Percentiles rank a stretch among this genome's conserved stretches.
phyloP scores from a whole-genome alignment of 2,888 invertebrate genomes.

The Hylaea fasciaria region DNA sequence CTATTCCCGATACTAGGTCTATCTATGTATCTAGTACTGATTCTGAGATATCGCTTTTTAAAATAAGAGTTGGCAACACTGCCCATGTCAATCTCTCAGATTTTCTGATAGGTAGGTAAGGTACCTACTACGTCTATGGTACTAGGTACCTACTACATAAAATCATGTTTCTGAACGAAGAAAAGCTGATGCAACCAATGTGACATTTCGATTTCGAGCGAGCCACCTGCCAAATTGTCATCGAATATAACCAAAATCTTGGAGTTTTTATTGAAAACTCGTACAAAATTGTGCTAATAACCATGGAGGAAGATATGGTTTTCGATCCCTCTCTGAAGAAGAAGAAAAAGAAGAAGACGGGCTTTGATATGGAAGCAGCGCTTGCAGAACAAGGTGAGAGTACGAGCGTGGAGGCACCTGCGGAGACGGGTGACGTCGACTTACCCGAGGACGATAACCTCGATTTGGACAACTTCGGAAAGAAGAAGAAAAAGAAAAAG shows the following conservation, averaged over 20 bases:
- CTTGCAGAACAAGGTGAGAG: constrained; percentile 86
- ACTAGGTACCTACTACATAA: no score
- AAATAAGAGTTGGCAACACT: no score
- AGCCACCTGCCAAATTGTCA: constrained; percentile 59
- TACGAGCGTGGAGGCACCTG: constrained; percentile 83
- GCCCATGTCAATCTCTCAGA: no score
- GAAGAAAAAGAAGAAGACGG: constrained; percentile 98
- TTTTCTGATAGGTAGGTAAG: no score
- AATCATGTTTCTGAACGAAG: constrained; percentile 17
- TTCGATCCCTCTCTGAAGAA: constrained; percentile 96
- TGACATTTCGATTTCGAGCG: constrained; percentile 54
- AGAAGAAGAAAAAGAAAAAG: constrained; percentile 96
- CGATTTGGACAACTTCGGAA: constrained; percentile 93
- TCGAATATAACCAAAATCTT: constrained; percentile 67
- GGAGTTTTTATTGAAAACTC: constrained; percentile 43
- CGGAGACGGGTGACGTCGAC: constrained; percentile 84
- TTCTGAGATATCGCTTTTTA: no score
- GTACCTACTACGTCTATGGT: no score
- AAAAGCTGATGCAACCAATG: constrained; percentile 75
- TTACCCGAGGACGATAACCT: constrained; percentile 89
- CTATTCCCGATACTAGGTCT: no score
- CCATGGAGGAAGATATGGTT: constrained; percentile 87
- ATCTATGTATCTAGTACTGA: no score
- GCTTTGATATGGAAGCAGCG: constrained; percentile 95
- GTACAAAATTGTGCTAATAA: constrained; percentile 28